Evolutionary conservation across 2,113 vertebrate genomes (phyloP).

Genomic region (Oreochromis aureus): DNA sequence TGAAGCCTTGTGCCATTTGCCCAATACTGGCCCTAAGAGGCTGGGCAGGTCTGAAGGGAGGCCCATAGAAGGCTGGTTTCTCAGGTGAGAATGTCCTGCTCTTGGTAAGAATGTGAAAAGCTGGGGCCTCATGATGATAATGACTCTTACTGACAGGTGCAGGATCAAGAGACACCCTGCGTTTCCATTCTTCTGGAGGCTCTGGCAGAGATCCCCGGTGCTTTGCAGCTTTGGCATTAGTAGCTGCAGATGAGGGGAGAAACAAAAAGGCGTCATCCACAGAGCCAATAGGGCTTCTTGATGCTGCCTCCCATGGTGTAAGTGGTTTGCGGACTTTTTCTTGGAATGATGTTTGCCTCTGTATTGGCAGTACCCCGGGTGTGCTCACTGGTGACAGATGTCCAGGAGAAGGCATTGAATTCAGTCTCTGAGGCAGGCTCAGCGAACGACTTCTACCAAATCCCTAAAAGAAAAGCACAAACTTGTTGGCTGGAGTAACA

Average conservation of each 20-base stretch:
- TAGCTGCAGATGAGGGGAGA: constrained; percentile 73
- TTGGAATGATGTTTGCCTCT: constrained; percentile 61
- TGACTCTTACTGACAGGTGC: constrained; percentile 28
- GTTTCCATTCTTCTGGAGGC: constrained; percentile 78
- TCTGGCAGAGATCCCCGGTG: constrained; percentile 78
- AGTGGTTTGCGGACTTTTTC: constrained; percentile 71
- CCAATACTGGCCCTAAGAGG: constrained; percentile 64
- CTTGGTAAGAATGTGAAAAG: not conserved
- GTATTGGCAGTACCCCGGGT: constrained; percentile 54
- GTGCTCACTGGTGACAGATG: constrained; percentile 60
- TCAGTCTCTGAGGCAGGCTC: constrained; percentile 72
- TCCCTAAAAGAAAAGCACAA: constrained; percentile 43
- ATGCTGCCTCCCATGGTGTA: constrained; percentile 84
- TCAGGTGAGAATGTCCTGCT: constrained; percentile 51
- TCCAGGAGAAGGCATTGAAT: constrained; percentile 33
- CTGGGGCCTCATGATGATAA: constrained; percentile 7
- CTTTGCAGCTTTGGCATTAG: constrained; percentile 73
- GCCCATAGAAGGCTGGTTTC: constrained; percentile 58
- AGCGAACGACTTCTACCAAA: constrained; percentile 69
- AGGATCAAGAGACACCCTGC: constrained; percentile 69
- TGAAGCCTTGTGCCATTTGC: constrained; percentile 49
- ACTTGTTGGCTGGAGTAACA: not conserved
- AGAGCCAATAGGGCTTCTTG: constrained; percentile 77
- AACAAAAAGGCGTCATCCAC: constrained; percentile 82
- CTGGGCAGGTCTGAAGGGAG: constrained; percentile 72